These are phyloP conservation scores for Smutsia temminckii DNA, from an alignment of 2,797 vertebrate species.

Conservation along the genomic window DNA sequence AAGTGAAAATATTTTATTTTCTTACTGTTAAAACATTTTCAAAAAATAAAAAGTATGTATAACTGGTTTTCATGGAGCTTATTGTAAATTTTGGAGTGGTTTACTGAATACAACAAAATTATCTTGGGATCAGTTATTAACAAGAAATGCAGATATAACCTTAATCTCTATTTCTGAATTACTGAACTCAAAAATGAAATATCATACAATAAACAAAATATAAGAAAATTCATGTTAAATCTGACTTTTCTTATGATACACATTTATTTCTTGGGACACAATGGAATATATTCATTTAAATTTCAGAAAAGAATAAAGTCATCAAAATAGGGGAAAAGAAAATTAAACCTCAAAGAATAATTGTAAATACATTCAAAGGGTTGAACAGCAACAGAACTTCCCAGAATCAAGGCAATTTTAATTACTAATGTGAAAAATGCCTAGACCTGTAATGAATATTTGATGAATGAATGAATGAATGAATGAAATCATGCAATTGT, in stretches of 20 bases:
- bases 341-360: slow-evolving; percentile 7
- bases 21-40: neutral
- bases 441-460: neutral
- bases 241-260: neutral
- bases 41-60: neutral
- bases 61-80: neutral
- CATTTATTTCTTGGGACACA: neutral
- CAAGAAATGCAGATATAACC: neutral
- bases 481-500: neutral
- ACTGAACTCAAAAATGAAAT: neutral
- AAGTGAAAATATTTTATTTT: neutral
- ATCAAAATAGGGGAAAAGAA: neutral
- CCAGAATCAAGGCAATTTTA: slow-evolving; percentile 3
- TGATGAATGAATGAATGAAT: neutral
- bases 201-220: neutral
- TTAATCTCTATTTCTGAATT: neutral
- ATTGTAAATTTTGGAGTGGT: neutral
- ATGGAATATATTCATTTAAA: neutral
- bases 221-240: neutral
- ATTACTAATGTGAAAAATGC: neutral
- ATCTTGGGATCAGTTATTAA: neutral
- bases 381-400: neutral
- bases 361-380: neutral
- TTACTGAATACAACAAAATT: neutral
- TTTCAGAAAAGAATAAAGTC: slow-evolving; percentile 3